Conservation (phyloP, 2,113 vertebrate species). For the Murina feae region DNA sequence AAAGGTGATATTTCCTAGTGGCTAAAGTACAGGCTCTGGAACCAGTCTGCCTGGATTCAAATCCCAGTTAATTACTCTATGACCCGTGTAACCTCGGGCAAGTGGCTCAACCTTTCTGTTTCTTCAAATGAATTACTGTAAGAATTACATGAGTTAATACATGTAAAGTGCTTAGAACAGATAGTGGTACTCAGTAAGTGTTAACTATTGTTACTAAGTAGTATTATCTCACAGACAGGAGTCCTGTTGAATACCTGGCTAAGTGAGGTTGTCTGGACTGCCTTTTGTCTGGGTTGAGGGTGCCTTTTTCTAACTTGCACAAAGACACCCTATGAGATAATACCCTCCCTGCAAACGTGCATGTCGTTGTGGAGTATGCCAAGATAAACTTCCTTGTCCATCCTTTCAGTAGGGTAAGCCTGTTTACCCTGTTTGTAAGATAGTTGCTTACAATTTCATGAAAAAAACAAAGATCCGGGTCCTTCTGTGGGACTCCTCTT, state of each 20-base stretch:
- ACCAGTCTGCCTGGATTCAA: background rate
- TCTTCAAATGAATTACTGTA: background rate
- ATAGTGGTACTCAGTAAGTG: background rate
- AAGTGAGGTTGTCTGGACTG: background rate
- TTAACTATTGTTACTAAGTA: background rate
- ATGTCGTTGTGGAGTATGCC: background rate
- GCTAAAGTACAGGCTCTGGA: background rate
- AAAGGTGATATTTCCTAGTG: background rate
- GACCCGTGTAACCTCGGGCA: background rate
- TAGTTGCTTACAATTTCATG: background rate
- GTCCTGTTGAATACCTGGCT: background rate
- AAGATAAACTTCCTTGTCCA: background rate
- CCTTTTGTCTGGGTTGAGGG: background rate
- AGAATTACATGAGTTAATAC: background rate
- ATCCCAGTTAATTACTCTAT: background rate
- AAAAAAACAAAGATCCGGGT: background rate
- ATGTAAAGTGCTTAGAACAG: background rate
- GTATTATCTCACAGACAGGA: background rate
- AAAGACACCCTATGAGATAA: background rate
- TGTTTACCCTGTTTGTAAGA: background rate
- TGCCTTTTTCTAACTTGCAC: background rate
- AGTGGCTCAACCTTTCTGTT: background rate
- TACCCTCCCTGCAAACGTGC: background rate
- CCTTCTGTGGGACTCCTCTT: background rate
- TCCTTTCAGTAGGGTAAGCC: background rate